Base-by-base conservation (phyloP, 2,888 invertebrate genomes). In the Tuta absoluta region DNA sequence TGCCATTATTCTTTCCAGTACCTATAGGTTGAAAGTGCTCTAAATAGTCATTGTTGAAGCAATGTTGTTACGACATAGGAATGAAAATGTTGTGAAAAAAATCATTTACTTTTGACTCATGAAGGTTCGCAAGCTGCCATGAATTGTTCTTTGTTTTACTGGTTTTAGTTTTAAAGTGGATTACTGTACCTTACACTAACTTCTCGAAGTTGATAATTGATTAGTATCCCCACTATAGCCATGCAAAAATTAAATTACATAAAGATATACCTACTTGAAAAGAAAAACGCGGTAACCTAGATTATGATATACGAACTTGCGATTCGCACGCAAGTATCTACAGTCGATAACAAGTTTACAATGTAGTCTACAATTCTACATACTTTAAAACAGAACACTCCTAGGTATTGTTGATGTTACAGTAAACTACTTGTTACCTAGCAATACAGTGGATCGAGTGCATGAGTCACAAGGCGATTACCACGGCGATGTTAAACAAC, bases 381-480 rank as follows among this genome's bases (percentile, higher is more conserved):
- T 17, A 45, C 17, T 45, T 5, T 17, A 45, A 45, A 45, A 45
- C 17, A 45, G 45, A 45, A 45, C 45, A 45, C 45, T 45, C 45
- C 45, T 45, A 45, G 45, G 17, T 45, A 45, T 45, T 45, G 45
- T 45, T 45, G 45, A 17, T 45, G 45, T n/a, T 33, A 57, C 45
- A 45, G 45, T n/a, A 45, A 45, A 45, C 45, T 45, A 45, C 51
- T 21, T 12, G 21, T 51, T 28, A 17, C 10, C 5, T n/a, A 33
- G 33, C 28, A 33, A 33, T 56, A 17, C n/a, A 33, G 56, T 56
- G 23, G 60, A 24, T 53, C 45, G 64, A 64, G 48, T 12, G 51
- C 19, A 23, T 68, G 68, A 66, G 45, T 68, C 65, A 66, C 45
- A 45, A 45, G 28, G 53, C 48, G 56, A 65, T 69, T 66, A 69